Evolutionary conservation across 2,797 vertebrate species (phyloP).

Genomic region (Jordanella pulchra): DNA sequence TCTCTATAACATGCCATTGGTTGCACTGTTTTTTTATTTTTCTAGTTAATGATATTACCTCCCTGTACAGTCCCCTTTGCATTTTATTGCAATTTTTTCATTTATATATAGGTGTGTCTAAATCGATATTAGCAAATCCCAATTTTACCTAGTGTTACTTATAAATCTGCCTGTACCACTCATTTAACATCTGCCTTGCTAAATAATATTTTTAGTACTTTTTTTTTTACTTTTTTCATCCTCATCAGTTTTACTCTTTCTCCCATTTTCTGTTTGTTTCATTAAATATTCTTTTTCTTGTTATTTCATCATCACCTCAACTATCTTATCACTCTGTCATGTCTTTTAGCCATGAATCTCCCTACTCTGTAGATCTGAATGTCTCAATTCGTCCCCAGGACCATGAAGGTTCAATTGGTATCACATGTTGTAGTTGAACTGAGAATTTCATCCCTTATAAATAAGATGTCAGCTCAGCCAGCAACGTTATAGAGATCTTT

Average conservation of each 20-base stretch:
- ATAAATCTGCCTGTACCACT: conserved; percentile 46
- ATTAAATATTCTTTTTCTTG: conserved; percentile 37
- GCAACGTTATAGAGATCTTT: conserved; percentile 27
- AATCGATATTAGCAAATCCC: conserved; percentile 56
- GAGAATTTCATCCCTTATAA: conserved; percentile 74
- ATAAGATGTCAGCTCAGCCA: conserved; percentile 69
- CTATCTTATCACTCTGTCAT: conserved; percentile 67
- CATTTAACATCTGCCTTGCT: conserved; percentile 46
- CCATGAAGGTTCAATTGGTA: conserved; percentile 77
- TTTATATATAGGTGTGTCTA: conserved; percentile 17
- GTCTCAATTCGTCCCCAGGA: conserved; percentile 74
- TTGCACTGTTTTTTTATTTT: conserved; percentile 6
- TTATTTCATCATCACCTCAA: conserved; percentile 19
- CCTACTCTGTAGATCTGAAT: conserved; percentile 67
- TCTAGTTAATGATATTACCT: neutral
- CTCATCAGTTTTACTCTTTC: conserved; percentile 16
- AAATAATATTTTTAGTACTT: conserved; percentile 61
- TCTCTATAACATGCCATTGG: conserved; percentile 32
- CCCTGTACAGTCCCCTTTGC: neutral
- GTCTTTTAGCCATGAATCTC: conserved; percentile 78
- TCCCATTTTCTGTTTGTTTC: conserved; percentile 37
- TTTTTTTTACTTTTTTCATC: conserved; percentile 33
- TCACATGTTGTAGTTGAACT: conserved; percentile 75
- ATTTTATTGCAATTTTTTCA: conserved; percentile 27
- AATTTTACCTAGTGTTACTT: conserved; percentile 56